Conservation (phyloP, 1,140 invertebrate species). For the Cotesia glomerata region DNA sequence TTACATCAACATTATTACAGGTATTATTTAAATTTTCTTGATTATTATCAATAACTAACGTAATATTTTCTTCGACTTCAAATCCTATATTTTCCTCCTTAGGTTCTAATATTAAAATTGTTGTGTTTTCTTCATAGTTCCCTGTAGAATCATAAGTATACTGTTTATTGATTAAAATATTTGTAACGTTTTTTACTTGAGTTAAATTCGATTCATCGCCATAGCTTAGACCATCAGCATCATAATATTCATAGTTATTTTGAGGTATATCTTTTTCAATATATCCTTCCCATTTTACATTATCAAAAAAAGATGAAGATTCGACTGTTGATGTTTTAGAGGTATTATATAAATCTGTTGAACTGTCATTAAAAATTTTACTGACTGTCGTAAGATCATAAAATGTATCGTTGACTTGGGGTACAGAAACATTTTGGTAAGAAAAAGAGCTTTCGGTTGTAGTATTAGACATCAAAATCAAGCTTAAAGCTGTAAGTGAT, state of each 20-base stretch:
- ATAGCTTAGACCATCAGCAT: slow-evolving; percentile 16
- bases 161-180: background rate
- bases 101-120: background rate
- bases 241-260: slow-evolving; percentile 43
- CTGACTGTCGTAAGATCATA: slow-evolving; percentile 9
- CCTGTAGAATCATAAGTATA: background rate
- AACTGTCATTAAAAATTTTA: slow-evolving; percentile 5
- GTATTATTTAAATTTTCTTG: background rate
- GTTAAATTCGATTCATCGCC: slow-evolving; percentile 11
- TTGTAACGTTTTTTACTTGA: background rate
- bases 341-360: background rate
- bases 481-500: slow-evolving; percentile 47
- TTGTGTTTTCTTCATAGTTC: background rate
- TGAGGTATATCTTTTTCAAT: slow-evolving; percentile 33
- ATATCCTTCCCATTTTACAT: slow-evolving; percentile 20
- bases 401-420: slow-evolving; percentile 51
- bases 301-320: background rate
- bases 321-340: background rate
- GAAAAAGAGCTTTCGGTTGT: slow-evolving; percentile 24
- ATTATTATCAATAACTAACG: too few relatives aligned
- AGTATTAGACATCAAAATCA: slow-evolving; percentile 47
- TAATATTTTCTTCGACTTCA: too few relatives aligned
- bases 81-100: background rate
- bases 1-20: background rate
- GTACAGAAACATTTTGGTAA: slow-evolving; percentile 3